A percentile compares a stretch with the other conserved stretches of the same genome.
Evolutionary conservation across 1,140 invertebrate species (phyloP).

Genomic region (Bacillus rossius): DNA sequence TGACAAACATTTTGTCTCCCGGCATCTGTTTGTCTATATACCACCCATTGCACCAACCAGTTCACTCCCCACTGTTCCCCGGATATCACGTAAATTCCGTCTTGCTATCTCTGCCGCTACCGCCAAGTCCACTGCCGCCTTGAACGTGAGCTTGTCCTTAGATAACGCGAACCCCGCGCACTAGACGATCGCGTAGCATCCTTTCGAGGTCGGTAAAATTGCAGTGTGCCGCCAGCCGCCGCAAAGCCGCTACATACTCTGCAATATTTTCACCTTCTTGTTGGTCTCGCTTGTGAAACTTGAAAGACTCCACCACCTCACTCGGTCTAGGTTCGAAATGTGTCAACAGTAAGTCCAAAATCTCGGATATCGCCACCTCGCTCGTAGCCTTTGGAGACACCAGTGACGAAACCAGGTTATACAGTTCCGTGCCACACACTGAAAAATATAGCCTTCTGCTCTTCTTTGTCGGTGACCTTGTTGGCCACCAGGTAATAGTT

Average conservation of each 20-base stretch:
- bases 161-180: constrained; percentile 13
- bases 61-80: background rate
- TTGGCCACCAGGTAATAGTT: too few relatives aligned
- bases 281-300: constrained; percentile 23
- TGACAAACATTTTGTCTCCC: too few relatives aligned
- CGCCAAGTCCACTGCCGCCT: background rate
- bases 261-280: constrained; percentile 13
- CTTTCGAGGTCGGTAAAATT: constrained; percentile 22
- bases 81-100: background rate
- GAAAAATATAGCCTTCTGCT: too few relatives aligned
- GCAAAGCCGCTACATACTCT: constrained; percentile 23
- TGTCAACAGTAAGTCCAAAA: too few relatives aligned
- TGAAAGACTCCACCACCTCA: background rate
- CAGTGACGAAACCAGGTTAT: too few relatives aligned
- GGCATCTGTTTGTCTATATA: too few relatives aligned
- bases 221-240: constrained; percentile 20
- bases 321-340: background rate
- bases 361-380: too few relatives aligned
- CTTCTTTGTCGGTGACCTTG: too few relatives aligned
- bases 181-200: constrained; percentile 22
- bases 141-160: background rate
- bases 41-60: too few relatives aligned
- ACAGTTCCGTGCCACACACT: too few relatives aligned
- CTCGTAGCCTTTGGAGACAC: too few relatives aligned
- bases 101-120: background rate